Base-by-base conservation (phyloP, 2,797 vertebrate genomes). In the Poeciliopsis gracilis region DNA sequence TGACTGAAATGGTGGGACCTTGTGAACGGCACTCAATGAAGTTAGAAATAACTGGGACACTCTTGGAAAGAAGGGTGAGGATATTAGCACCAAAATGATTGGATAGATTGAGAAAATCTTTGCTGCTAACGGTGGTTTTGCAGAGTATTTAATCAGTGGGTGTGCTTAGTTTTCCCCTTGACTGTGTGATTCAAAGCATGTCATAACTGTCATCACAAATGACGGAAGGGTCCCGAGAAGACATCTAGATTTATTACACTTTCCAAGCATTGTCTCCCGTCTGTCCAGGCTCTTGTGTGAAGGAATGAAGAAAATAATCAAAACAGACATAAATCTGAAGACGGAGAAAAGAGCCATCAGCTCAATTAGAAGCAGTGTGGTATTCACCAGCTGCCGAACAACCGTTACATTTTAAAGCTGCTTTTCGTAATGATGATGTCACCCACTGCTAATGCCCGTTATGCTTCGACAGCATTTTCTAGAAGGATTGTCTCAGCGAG, bases 371-470 rank as follows among this genome's bases (percentile, higher is more conserved):
- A 57, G 36, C 61, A 1, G 75, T 81, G 33, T 69, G 77, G 73
- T 82, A 82, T 85, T 85, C 77, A 86, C 53, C 78, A 85, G 79
- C 76, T 61, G 45, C 55, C 12, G 30, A 69, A 30, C 2, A 81
- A 79, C 72, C 18, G 43, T 72, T 81, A 78, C 55, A 86, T 63
- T 75, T 78, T 78, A 77, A 83, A 89, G 78, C 86, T 59, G 63
- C 72, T 76, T 41, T 87, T 80, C 84, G 66, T 87, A 76, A 89
- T 72, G 38, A 82, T 87, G 87, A 89, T 85, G 87, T 90, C 91
- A 91, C 86, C 82, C 69, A 76, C 49, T 20, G 77, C 78, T 95
- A 93, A 95, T 93, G 89, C 91, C 90, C 76, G 70, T 72, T 75
- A 59, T 87, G 92, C 92, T 77, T 88, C 49, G 7, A 74, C 89